These are phyloP conservation scores for Papilio dardanus DNA, from an alignment of 1,140 invertebrate genomes.

Conservation along the genomic window DNA sequence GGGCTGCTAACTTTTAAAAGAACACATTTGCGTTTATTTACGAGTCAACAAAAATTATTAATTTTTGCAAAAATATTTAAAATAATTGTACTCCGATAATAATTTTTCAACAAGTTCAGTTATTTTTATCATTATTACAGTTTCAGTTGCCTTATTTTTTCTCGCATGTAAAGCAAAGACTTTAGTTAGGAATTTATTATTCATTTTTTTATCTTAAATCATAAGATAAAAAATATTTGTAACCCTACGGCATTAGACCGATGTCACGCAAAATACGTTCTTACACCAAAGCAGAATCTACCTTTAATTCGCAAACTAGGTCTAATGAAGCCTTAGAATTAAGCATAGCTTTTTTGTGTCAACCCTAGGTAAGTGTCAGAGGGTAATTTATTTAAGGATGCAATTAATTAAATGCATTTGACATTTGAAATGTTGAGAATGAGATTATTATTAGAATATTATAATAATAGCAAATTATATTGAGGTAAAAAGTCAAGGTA, in stretches of 20 bases:
- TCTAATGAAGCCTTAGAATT: no score
- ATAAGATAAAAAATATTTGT: no score
- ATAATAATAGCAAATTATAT: neutral
- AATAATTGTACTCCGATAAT: neutral
- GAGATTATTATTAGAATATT: neutral
- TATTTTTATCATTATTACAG: neutral
- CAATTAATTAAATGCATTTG: constrained; percentile 13
- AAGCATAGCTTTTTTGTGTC: no score
- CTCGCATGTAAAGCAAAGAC: neutral
- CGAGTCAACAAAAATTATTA: neutral
- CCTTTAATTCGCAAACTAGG: no score
- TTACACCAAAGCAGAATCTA: no score
- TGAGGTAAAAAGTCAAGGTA: constrained; percentile 6
- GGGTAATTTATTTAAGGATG: constrained; percentile 28
- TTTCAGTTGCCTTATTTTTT: neutral
- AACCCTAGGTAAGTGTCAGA: constrained; percentile 25
- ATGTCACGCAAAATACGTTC: no score
- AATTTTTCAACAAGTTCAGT: neutral
- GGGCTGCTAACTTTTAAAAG: neutral
- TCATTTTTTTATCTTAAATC: no score
- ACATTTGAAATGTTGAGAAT: constrained; percentile 24
- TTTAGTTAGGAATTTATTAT: no score
- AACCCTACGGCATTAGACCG: no score
- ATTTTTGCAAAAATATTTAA: neutral
- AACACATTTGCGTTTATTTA: neutral